Evolutionary conservation across 2,888 invertebrate species (phyloP), one percentile per base, ranked within the genome.

Genomic region (Agonopterix arenella): DNA sequence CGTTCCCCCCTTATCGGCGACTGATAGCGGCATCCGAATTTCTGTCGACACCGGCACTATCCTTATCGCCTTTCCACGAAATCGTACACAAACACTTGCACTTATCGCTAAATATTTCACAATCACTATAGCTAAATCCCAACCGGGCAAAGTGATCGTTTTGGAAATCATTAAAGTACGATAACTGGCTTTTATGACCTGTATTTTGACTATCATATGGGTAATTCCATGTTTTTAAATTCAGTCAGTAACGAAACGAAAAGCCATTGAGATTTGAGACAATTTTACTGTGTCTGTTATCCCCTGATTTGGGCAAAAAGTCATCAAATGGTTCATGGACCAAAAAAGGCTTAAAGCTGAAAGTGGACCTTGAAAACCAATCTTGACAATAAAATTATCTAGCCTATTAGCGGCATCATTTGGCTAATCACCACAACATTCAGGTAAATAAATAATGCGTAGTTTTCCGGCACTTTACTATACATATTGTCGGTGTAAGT

Each of bases 41-140:
- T 73, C 73, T 74, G 76, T 70, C 70, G 64, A 68, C 68, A 67
- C 64, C 62, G 69, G 66, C 60, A 59, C 64, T 62, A 60, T 57
- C 65, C 70, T 83, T 86, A 86, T 85, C 85, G 71, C 60, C 61
- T 68, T 86, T 86, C 88, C 78, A 80, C 78, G 83, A 85, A 86
- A 72, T 68, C 68, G 70, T 71, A 68, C 64, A 71, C 79, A 83
- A 80, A 80, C 82, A 82, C 79, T 80, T 79, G 73, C 69, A 72
- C 64, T 76, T 82, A 84, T 85, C 84, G 81, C 79, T 61, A 79
- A 78, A 76, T 73, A 71, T 80, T 84, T 82, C 79, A 78, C 77
- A 82, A 82, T 73, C 62, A 54, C 64, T 63, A 58, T 55, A 64
- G 66, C 65, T 68, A 64, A 60, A 61, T 52, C 58, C 46, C 41